These are phyloP conservation scores for Eudyptes chrysolophus DNA, from an alignment of 2,113 vertebrate genomes.

Conservation along the genomic window DNA sequence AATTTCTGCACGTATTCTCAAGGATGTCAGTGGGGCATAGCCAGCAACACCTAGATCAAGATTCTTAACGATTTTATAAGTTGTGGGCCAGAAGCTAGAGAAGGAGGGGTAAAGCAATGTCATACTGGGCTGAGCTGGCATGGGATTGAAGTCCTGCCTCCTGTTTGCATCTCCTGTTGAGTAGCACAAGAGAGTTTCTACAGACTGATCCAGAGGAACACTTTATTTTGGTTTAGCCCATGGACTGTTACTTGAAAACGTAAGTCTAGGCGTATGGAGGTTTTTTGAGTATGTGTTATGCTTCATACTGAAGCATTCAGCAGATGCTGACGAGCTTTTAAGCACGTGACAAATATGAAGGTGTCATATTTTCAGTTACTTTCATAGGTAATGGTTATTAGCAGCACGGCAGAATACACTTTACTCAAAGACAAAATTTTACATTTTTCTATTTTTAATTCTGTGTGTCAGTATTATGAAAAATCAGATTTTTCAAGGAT, in stretches of 20 bases:
- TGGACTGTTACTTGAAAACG: not conserved
- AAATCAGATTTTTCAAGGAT: not conserved
- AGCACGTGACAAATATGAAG: not conserved
- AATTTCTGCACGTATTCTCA: not conserved
- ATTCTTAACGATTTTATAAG: not conserved
- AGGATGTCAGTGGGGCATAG: not conserved
- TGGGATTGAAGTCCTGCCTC: not conserved
- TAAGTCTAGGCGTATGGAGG: not conserved
- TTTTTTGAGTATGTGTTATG: not conserved
- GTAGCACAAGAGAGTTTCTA: not conserved
- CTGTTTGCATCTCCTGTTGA: not conserved
- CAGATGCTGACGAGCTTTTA: not conserved
- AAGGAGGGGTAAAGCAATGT: not conserved
- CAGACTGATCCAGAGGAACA: not conserved
- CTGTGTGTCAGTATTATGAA: not conserved
- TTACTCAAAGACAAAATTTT: not conserved
- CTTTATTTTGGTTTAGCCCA: not conserved
- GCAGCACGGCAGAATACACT: not conserved
- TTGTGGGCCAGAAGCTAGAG: not conserved
- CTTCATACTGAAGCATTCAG: not conserved
- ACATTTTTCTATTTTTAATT: slow-evolving; percentile 20
- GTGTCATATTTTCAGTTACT: slow-evolving; percentile 1
- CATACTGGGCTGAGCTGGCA: not conserved
- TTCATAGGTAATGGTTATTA: slow-evolving; percentile 29
- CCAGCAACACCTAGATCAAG: not conserved